These are phyloP conservation scores for Phalacrocorax carbo DNA, from an alignment of 2,113 vertebrate species.

Conservation along the genomic window DNA sequence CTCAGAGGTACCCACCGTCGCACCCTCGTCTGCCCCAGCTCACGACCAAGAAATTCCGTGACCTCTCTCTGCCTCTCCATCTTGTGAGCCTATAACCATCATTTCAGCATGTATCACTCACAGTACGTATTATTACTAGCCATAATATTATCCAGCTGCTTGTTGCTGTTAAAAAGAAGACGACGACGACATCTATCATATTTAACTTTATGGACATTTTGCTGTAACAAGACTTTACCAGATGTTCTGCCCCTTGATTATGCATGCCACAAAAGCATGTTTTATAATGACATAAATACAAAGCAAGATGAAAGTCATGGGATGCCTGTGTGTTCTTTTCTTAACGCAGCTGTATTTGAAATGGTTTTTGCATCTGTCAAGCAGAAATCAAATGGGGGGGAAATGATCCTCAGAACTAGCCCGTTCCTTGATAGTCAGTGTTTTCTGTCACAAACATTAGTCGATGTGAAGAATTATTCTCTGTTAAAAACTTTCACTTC, in stretches of 20 bases:
- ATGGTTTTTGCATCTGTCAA: constrained; percentile 21
- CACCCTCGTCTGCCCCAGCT: neutral
- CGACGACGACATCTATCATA: neutral
- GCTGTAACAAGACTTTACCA: neutral
- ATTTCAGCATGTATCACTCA: neutral
- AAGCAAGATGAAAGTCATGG: constrained; percentile 55
- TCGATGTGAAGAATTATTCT: neutral
- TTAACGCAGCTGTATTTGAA: neutral
- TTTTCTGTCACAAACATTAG: neutral
- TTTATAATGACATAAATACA: constrained; percentile 24
- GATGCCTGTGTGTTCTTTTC: constrained; percentile 22
- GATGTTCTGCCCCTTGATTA: constrained; percentile 11
- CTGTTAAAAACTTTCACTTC: neutral
- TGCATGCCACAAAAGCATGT: neutral
- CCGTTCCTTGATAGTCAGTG: neutral
- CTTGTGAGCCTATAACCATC: neutral
- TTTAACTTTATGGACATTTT: neutral
- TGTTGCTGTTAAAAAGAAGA: neutral
- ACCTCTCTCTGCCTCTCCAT: neutral
- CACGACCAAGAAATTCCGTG: neutral
- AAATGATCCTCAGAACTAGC: neutral
- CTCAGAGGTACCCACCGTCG: neutral
- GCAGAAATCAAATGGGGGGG: neutral
- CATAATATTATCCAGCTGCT: neutral
- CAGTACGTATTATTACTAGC: neutral